Evolutionary conservation across 2,797 vertebrate genomes (phyloP).

Genomic region (Chrosomus eos): DNA sequence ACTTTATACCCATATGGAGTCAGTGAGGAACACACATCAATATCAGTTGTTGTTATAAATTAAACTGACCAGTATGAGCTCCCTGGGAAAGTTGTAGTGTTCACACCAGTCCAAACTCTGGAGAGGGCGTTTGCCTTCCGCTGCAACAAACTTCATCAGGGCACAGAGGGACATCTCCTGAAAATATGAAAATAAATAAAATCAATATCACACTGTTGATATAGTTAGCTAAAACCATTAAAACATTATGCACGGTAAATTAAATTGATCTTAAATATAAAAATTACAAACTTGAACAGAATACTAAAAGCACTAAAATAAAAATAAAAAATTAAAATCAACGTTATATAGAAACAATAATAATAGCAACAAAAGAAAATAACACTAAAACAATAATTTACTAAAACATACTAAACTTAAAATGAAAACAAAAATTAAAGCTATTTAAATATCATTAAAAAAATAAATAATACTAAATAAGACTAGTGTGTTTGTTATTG

Average conservation of each 20-base stretch:
- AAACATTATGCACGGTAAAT: no score
- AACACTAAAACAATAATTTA: no score
- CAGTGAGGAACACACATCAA: not conserved
- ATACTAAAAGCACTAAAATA: not conserved
- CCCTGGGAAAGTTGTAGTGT: constrained; percentile 84
- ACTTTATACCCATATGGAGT: not conserved
- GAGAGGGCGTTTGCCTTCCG: constrained; percentile 82
- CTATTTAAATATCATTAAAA: not conserved
- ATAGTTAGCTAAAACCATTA: not conserved
- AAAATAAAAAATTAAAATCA: no score
- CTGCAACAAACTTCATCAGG: constrained; percentile 87
- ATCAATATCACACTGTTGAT: not conserved
- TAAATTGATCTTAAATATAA: no score
- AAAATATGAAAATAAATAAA: not conserved
- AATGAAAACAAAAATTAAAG: not conserved
- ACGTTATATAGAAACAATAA: no score
- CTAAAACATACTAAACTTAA: not conserved
- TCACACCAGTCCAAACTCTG: constrained; percentile 85
- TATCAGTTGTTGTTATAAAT: not conserved
- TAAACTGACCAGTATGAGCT: constrained; percentile 81
- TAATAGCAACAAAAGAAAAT: no score
- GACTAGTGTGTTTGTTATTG: not conserved
- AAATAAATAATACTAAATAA: not conserved
- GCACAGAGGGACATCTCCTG: constrained; percentile 86
- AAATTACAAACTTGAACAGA: not conserved